Conservation (phyloP, 2,113 vertebrate genomes). For the Cairina moschata region DNA sequence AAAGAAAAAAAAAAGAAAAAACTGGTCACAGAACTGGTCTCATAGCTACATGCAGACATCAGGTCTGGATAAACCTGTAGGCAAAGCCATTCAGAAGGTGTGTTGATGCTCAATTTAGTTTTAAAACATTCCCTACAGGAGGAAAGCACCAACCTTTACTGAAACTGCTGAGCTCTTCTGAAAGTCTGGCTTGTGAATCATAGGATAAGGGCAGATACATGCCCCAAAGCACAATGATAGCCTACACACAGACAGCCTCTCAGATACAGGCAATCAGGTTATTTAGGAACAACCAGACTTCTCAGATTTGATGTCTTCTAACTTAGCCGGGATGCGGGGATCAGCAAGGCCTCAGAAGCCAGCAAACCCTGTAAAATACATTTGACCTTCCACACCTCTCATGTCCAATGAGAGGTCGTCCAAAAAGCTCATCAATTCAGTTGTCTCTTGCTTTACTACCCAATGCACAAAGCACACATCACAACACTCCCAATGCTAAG, state of each 20-base stretch:
- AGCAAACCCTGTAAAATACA: neutral
- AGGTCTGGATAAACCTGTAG: rapidly evolving
- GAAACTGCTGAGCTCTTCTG: neutral
- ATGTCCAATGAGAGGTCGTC: neutral
- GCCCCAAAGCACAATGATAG: neutral
- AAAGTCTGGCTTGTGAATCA: neutral
- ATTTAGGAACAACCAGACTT: neutral
- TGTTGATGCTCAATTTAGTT: neutral
- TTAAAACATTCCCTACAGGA: neutral
- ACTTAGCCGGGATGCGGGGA: neutral
- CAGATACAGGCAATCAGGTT: neutral
- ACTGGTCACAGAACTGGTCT: neutral
- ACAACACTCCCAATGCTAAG: neutral
- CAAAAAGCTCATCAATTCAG: neutral
- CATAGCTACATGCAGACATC: neutral
- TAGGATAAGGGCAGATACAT: neutral
- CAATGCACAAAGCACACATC: neutral
- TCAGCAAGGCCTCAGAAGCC: neutral
- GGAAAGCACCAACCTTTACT: neutral
- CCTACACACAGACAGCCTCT: neutral
- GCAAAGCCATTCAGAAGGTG: neutral
- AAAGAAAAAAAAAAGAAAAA: constrained; percentile 16
- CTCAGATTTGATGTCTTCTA: neutral
- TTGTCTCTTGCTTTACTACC: neutral
- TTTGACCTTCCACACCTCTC: neutral